A percentile compares a stretch with the other conserved stretches of the same genome.
phyloP scores from a whole-genome alignment of 2,888 invertebrate species.

The Papilio elwesi region DNA sequence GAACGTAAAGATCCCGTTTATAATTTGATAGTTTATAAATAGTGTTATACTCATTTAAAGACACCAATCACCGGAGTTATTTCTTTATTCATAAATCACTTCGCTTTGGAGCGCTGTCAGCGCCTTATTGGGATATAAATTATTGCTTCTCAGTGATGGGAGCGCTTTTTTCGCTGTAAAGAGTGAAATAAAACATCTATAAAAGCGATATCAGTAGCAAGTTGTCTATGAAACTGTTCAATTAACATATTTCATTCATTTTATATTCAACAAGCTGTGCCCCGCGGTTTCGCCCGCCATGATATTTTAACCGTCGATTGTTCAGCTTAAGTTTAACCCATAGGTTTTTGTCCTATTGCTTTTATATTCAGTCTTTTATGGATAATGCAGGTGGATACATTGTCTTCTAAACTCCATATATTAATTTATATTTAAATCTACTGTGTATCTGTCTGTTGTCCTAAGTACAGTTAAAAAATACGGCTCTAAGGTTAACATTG shows the following conservation, averaged over 20 bases:
- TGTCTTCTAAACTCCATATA: no score
- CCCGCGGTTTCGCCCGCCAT: no score
- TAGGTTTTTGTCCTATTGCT: no score
- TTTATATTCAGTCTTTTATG: no score
- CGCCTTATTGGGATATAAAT: slow-evolving; percentile 40
- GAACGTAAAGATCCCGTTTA: background rate
- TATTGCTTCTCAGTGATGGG: slow-evolving; percentile 30
- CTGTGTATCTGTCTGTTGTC: no score
- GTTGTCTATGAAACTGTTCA: slow-evolving; percentile 29
- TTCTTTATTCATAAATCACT: slow-evolving; percentile 35
- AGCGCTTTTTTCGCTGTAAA: slow-evolving; percentile 31
- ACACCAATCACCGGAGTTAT: slow-evolving; percentile 17
- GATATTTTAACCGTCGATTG: no score
- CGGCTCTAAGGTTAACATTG: no score
- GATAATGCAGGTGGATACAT: no score
- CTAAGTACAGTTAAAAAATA: no score
- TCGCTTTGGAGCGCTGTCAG: slow-evolving; percentile 38
- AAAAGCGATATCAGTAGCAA: background rate
- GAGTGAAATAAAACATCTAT: slow-evolving; percentile 24
- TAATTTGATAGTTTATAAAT: background rate
- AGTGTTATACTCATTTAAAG: slow-evolving; percentile 10
- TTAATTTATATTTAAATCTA: no score
- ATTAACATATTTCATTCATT: slow-evolving; percentile 3
- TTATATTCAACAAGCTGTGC: no score
- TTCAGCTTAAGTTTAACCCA: no score